phyloP scores from a whole-genome alignment of 2,888 invertebrate species.

The Drosophila borealis region DNA sequence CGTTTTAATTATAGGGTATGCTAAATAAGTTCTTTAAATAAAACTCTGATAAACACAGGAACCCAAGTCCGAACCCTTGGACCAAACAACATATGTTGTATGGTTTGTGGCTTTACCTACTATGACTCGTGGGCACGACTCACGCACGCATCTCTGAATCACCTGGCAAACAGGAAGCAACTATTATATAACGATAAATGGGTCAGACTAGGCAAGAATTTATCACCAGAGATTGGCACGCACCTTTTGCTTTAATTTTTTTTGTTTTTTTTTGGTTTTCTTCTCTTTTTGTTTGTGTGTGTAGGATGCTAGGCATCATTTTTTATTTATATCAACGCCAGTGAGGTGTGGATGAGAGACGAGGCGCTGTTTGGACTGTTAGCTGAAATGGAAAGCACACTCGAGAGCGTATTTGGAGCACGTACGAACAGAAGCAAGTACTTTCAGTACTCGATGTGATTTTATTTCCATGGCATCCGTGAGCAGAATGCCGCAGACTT shows the following conservation, averaged over 20 bases:
- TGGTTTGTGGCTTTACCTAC: too few relatives aligned
- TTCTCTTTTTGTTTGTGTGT: slow-evolving; percentile 18
- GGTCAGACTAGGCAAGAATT: slow-evolving; percentile 52
- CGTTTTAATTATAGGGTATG: too few relatives aligned
- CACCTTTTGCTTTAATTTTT: slow-evolving; percentile 55
- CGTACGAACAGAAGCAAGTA: slow-evolving; percentile 58
- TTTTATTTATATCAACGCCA: slow-evolving; percentile 70
- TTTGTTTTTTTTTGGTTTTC: slow-evolving; percentile 19
- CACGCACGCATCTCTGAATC: slow-evolving; percentile 52
- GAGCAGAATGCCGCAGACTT: slow-evolving; percentile 49
- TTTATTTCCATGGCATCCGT: slow-evolving; percentile 63
- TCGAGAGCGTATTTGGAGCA: slow-evolving; percentile 75
- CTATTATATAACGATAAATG: slow-evolving; percentile 71
- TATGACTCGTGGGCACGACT: slow-evolving; percentile 12
- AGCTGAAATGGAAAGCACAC: slow-evolving; percentile 78
- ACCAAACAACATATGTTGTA: too few relatives aligned
- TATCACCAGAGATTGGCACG: slow-evolving; percentile 58
- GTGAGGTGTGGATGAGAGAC: slow-evolving; percentile 23
- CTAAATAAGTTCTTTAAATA: too few relatives aligned
- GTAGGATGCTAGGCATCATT: slow-evolving; percentile 57
- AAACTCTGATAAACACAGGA: too few relatives aligned
- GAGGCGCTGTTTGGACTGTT: slow-evolving; percentile 38
- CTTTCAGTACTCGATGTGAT: slow-evolving; percentile 69
- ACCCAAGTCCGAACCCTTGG: too few relatives aligned
- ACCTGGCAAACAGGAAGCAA: slow-evolving; percentile 60